Evolutionary conservation across 2,797 vertebrate genomes (phyloP), one percentile per base, ranked within the genome.

Genomic region (Holocentrus rufus): DNA sequence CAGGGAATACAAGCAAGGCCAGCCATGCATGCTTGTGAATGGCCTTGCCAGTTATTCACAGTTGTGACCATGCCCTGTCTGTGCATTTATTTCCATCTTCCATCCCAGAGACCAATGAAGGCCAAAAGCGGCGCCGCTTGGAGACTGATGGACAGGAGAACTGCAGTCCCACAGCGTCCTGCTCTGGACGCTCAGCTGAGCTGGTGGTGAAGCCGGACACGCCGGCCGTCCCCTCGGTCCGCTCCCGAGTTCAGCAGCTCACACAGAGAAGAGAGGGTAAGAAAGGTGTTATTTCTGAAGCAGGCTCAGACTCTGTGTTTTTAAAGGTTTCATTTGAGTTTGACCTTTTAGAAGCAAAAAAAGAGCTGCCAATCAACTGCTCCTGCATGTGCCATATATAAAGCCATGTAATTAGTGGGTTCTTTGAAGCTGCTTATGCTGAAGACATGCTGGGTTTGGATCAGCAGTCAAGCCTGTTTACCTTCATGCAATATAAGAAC

Each of bases 41-140:
- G 13, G 11, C 7, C 11, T 44, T 56, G 27, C 17, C 15, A 34
- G 1, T 34, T 30, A 2, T 22, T 18, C 30, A 1, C 2, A 4
- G 39, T 36, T 52, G 3, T 60, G 15, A 55, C 30, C 20, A 18
- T 7, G 18, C 8, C 18, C 59, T 49, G 3, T 54, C 15, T 50
- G 2, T 20, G 2, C 27, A 17, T 1, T 0, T 23, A 8, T 31
- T 22, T 46, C 14, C 44, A 0, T 69, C 17, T 9, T 44, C 52
- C 79, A 7, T 74, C 18, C 54, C 57, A 93, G 93, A 88, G 20
- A 65, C 71, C 0, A 88, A 72, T 4, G 89, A 91, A 44, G 63
- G 75, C n/a, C 88, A 91, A 64, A 95, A 94, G 85, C 89, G 89
- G 3, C 88, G 85, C 0, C 90, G 93, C 15, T 31, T 94, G 77